A percentile compares a stretch with the other conserved stretches of the same genome.
These are phyloP conservation scores for Callimorpha dominula DNA, from an alignment of 2,888 invertebrate genomes.

Conservation along the genomic window DNA sequence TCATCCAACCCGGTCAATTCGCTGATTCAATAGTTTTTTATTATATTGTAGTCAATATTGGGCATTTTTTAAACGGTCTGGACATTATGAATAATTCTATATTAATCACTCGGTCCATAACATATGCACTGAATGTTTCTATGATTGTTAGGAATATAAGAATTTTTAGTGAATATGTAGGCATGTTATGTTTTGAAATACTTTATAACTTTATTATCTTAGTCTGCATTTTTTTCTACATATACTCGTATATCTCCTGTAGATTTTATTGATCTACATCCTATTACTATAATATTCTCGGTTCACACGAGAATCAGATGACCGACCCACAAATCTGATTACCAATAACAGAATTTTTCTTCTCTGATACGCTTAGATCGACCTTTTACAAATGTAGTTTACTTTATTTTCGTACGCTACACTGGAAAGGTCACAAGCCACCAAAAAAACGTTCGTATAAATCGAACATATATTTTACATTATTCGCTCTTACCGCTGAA, in stretches of 20 bases:
- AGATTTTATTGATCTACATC: not conserved
- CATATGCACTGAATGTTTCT: too few species aligned
- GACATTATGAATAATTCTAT: too few species aligned
- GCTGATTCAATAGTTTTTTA: too few species aligned
- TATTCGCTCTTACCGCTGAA: constrained; percentile 59
- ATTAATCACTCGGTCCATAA: too few species aligned
- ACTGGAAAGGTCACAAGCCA: constrained; percentile 42
- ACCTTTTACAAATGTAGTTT: constrained; percentile 23
- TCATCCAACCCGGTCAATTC: too few species aligned
- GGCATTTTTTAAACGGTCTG: too few species aligned
- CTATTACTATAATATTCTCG: not conserved
- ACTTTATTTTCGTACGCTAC: constrained; percentile 34
- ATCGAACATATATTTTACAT: constrained; percentile 54
- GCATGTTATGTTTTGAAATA: too few species aligned
- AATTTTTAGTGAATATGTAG: too few species aligned
- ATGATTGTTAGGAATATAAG: too few species aligned
- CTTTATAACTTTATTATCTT: too few species aligned
- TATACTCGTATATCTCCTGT: not conserved
- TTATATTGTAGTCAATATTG: too few species aligned
- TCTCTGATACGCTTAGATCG: constrained; percentile 20
- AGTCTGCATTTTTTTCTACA: not conserved
- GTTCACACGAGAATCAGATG: not conserved
- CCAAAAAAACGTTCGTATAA: constrained; percentile 37
- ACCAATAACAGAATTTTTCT: constrained; percentile 22
- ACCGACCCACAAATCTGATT: constrained; percentile 4